These are phyloP conservation scores for Myotis brandtii DNA, from an alignment of 2,113 vertebrate genomes.

Conservation along the genomic window DNA sequence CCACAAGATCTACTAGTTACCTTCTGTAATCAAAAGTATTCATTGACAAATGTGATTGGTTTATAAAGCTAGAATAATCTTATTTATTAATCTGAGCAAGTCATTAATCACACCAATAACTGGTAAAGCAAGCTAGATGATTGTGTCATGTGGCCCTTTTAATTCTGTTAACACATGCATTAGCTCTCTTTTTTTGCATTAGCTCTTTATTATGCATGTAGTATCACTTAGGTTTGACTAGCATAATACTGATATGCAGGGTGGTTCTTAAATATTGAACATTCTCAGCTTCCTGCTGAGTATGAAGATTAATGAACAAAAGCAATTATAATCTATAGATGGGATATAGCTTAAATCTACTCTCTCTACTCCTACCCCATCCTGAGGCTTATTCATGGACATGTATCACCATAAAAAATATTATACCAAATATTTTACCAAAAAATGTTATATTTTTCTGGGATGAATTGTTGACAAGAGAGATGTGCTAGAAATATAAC, in stretches of 20 bases:
- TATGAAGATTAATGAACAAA: conserved; percentile 53
- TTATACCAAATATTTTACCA: not conserved
- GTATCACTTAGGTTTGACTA: conserved; percentile 23
- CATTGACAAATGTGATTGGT: not conserved
- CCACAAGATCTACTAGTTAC: not conserved
- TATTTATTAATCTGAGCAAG: not conserved
- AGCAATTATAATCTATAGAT: not conserved
- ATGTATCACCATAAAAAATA: not conserved
- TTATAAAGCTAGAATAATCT: conserved; percentile 26
- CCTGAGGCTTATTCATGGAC: conserved; percentile 2
- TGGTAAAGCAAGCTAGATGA: conserved; percentile 13
- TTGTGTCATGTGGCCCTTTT: not conserved
- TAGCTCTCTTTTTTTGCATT: not conserved
- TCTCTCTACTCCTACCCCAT: not conserved
- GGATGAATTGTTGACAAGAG: conserved; percentile 4
- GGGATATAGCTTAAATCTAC: not conserved
- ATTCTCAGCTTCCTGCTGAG: conserved; percentile 34
- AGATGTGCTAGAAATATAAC: not conserved
- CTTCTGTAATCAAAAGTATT: not conserved
- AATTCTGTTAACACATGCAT: not conserved
- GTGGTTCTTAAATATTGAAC: conserved; percentile 33
- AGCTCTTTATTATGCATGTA: not conserved
- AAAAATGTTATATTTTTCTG: not conserved
- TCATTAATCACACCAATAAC: conserved; percentile 28
- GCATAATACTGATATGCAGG: not conserved